These are phyloP conservation scores for Acromyrmex echinatior DNA, from an alignment of 1,140 invertebrate species.

Conservation along the genomic window DNA sequence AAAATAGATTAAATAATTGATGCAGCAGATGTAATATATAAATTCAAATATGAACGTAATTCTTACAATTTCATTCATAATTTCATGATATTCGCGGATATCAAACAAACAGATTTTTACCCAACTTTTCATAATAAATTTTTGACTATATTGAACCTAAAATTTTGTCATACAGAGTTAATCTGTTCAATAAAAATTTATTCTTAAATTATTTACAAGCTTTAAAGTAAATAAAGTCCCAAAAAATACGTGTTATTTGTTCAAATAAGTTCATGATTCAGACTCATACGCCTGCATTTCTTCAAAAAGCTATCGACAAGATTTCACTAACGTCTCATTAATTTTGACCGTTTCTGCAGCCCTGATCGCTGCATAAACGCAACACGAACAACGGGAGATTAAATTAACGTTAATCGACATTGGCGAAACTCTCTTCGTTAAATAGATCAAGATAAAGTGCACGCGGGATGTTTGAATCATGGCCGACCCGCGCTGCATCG, in stretches of 20 bases:
- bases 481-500: background rate
- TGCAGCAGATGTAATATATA: background rate
- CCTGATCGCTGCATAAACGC: background rate
- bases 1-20: background rate
- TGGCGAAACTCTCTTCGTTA: background rate
- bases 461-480: slow-evolving; percentile 61
- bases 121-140: background rate
- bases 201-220: background rate
- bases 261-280: background rate
- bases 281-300: background rate
- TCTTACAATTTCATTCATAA: background rate
- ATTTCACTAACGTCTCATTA: slow-evolving; percentile 27
- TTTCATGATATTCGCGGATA: background rate
- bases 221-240: background rate
- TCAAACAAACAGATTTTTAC: background rate
- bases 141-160: background rate
- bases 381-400: too few relatives aligned
- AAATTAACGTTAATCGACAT: slow-evolving; percentile 18
- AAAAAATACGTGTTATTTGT: background rate
- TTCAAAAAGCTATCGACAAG: background rate
- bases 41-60: background rate
- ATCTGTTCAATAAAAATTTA: background rate
- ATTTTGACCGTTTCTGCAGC: background rate
- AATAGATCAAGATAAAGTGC: slow-evolving; percentile 20
- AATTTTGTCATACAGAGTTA: too few relatives aligned